Conservation (phyloP, 2,797 vertebrate genomes). For the Lagodon rhomboides region DNA sequence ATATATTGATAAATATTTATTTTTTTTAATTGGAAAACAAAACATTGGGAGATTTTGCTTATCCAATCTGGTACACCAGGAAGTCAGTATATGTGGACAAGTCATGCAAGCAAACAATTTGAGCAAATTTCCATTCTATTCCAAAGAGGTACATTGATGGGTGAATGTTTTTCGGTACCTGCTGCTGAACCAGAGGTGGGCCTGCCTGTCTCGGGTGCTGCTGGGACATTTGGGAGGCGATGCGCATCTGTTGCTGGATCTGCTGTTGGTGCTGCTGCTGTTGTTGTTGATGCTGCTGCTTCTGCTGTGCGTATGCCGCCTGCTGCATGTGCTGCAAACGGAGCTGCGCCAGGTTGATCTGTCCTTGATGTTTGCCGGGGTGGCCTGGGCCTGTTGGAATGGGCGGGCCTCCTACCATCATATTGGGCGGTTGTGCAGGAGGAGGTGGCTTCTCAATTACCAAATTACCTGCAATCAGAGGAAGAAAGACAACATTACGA, state of each 20-base stretch:
- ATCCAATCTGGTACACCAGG: no score
- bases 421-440: slow-evolving; percentile 89
- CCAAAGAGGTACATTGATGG: not conserved
- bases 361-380: slow-evolving; percentile 90
- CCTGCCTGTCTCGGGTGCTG: slow-evolving; percentile 87
- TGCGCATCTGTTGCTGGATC: slow-evolving; percentile 95
- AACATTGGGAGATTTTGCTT: not conserved
- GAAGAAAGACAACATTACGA: not conserved
- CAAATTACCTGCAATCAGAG: slow-evolving; percentile 90
- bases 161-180: slow-evolving; percentile 79
- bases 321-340: slow-evolving; percentile 97
- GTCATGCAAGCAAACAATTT: not conserved
- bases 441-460: slow-evolving; percentile 95
- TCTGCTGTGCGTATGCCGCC: slow-evolving; percentile 93
- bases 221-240: slow-evolving; percentile 87
- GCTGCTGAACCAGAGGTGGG: slow-evolving; percentile 92
- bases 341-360: slow-evolving; percentile 98
- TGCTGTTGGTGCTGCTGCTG: slow-evolving; percentile 93
- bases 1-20: not conserved
- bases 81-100: not conserved
- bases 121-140: not conserved
- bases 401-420: slow-evolving; percentile 92
- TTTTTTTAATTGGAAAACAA: not conserved
- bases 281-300: slow-evolving; percentile 89
- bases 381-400: slow-evolving; percentile 92